phyloP scores from a whole-genome alignment of 2,888 invertebrate genomes.

The Meandrusa payeni region DNA sequence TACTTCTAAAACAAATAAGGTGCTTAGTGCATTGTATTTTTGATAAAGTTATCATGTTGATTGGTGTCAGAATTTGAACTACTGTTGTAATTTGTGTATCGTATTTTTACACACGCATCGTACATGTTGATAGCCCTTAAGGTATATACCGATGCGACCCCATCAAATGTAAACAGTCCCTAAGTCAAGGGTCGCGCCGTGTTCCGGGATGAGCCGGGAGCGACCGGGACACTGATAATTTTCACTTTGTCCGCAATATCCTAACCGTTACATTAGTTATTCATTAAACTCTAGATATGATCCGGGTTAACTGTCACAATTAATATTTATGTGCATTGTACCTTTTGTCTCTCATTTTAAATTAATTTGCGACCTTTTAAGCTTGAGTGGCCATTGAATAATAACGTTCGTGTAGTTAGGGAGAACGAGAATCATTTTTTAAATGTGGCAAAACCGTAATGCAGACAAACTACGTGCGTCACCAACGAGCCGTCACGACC shows the following conservation, averaged over 20 bases:
- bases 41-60: no score
- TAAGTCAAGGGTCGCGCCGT: constrained; percentile 58
- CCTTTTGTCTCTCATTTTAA: constrained; percentile 57
- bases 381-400: constrained; percentile 37
- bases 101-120: no score
- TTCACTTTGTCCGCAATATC: constrained; percentile 54
- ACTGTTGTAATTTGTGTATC: no score
- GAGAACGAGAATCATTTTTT: constrained; percentile 12
- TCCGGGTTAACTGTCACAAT: constrained; percentile 52
- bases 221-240: constrained; percentile 69
- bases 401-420: constrained; percentile 28
- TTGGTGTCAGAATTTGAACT: no score
- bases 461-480: no score
- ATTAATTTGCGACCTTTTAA: constrained; percentile 52
- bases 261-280: constrained; percentile 69
- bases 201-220: constrained; percentile 35
- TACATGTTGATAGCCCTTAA: constrained; percentile 43
- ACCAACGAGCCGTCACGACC: no score
- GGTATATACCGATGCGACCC: constrained; percentile 23
- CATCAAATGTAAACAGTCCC: constrained; percentile 44
- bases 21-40: no score
- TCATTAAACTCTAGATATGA: constrained; percentile 67
- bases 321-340: constrained; percentile 70
- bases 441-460: no score
- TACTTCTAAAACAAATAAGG: no score